Evolutionary conservation across 2,888 invertebrate genomes (phyloP).

Genomic region (Caenorhabditis panamensis): DNA sequence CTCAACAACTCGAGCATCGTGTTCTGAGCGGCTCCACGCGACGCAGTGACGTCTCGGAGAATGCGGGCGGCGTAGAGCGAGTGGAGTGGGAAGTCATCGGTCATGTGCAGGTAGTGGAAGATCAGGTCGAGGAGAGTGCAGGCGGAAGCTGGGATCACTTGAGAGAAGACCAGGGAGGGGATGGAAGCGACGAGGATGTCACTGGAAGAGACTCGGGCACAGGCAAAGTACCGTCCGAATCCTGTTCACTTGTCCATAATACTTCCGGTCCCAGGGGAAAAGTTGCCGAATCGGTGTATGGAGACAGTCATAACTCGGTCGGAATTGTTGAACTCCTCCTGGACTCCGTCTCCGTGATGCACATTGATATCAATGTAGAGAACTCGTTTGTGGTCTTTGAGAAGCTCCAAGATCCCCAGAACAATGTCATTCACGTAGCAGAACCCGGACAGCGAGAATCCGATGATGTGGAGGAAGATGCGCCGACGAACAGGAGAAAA

Average conservation of each 20-base stretch:
- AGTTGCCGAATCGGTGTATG: slow-evolving; percentile 99
- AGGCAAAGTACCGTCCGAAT: too few relatives aligned
- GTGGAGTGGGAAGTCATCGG: slow-evolving; percentile 68
- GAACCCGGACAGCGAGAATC: too few relatives aligned
- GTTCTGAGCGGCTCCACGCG: slow-evolving; percentile 68
- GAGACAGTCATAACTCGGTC: slow-evolving; percentile 99
- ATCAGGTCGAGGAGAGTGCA: slow-evolving; percentile 64
- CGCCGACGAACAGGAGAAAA: too few relatives aligned
- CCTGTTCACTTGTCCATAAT: too few relatives aligned
- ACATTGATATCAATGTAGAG: slow-evolving; percentile 99
- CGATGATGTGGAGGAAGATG: too few relatives aligned
- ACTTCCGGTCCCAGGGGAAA: slow-evolving; percentile 98
- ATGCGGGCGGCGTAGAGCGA: slow-evolving; percentile 72
- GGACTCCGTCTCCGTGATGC: slow-evolving; percentile 99
- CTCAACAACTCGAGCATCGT: slow-evolving; percentile 58
- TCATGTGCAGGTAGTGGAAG: slow-evolving; percentile 68
- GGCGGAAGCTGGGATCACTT: slow-evolving; percentile 59
- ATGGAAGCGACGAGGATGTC: slow-evolving; percentile 73
- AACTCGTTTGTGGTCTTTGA: slow-evolving; percentile 87
- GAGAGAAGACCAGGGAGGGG: slow-evolving; percentile 72
- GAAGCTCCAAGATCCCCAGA: slow-evolving; percentile 93
- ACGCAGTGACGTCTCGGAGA: slow-evolving; percentile 69
- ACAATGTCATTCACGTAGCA: slow-evolving; percentile 99
- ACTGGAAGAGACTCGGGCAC: slow-evolving; percentile 68
- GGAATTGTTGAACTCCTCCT: slow-evolving; percentile 91